Evolutionary conservation across 2,113 vertebrate species (phyloP), one percentile per base, ranked within the genome.

Genomic region (Rana temporaria): DNA sequence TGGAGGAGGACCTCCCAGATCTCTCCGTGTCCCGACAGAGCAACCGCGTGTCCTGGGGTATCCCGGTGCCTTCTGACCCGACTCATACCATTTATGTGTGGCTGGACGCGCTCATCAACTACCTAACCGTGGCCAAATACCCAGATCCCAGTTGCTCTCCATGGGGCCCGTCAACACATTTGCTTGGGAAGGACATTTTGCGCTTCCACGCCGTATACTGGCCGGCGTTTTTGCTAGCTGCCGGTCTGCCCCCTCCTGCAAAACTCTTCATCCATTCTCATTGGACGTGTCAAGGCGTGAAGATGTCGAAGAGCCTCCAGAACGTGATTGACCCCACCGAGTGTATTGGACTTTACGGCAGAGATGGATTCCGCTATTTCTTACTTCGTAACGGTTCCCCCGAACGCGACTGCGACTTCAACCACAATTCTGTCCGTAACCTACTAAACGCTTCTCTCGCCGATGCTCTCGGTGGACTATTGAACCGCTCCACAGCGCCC

Each of bases 271-370:
- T 99, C 34, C 98, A 99, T 76, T 98, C 97, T 2, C 98, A 99
- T 86, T 99, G 97, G 98, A 99, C 97, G 0, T 96, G 96, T 0
- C 87, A 48, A 16, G 96, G 96, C 16, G 96, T 95, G 86, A 99
- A 99, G 90, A 99, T 99, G 98, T 99, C 98, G 48, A 99, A 99
- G 86, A 99, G 98, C 89, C 76, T 97, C 82, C 96, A 96, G 9
- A 99, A 99, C 0, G 95, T 98, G 78, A 87, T 98, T 2, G 94
- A 98, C 60, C 97, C 97, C 0, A 1, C 78, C 0, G 85, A 91
- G 20, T 93, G 93, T 12, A 76, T 95, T 0, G 85, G 74, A 4
- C 89, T 59, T 60, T 97, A 95, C 78, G 94, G 96, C 0, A 88
- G 91, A 24, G 98, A 99, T 0, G 98, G 98, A 0, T 89, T 99